Base-by-base conservation (phyloP, 2,113 vertebrate species). In the Pedetes capensis region DNA sequence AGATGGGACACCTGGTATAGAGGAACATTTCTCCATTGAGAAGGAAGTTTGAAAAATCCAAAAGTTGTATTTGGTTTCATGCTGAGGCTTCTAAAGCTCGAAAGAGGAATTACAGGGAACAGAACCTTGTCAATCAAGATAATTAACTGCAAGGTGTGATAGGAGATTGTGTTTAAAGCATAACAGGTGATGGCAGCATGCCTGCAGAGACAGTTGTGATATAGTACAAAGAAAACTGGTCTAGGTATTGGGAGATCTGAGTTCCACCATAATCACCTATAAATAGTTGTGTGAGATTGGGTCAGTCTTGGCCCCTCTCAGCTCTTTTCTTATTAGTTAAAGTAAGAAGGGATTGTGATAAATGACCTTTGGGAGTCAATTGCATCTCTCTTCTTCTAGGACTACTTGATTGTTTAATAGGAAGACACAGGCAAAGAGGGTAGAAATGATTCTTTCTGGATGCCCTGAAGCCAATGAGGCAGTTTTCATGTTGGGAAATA, bases 61-160 rank as follows among this genome's bases (percentile, higher is more conserved):
- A 64, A 94, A 81, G 8, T 87, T 89, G 32, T 78, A 72, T 86
- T 93, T 96, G 69, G 68, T 89, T 88, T 34, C 79, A 94, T 69
- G 68, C 32, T 95, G 53, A 93, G 82, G 20, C 4, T 23, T 89
- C 80, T 84, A 72, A 95, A 78, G 34, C n/a, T n/a, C 44, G 69
- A 94, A 75, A 91, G 42, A 47, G 22, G 34, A 95, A 90, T 95
- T 87, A 87, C 29, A 8, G 32, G 64, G 29, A 53, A 78, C 42
- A 90, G 53, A 94, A 63, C 11, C 72, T 94, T 94, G 85, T 88
- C 66, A 93, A 49, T 66, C 55, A 87, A 71, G 80, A 74, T 83
- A 71, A 92, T 90, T 93, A 82, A 96, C 61, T 95, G 34, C 86
- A 92, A 89, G 44, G 39, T 89, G 69, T 95, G 76, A 95, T 93